Base-by-base conservation (phyloP, 2,797 vertebrate species). In the Phataginus tricuspis region DNA sequence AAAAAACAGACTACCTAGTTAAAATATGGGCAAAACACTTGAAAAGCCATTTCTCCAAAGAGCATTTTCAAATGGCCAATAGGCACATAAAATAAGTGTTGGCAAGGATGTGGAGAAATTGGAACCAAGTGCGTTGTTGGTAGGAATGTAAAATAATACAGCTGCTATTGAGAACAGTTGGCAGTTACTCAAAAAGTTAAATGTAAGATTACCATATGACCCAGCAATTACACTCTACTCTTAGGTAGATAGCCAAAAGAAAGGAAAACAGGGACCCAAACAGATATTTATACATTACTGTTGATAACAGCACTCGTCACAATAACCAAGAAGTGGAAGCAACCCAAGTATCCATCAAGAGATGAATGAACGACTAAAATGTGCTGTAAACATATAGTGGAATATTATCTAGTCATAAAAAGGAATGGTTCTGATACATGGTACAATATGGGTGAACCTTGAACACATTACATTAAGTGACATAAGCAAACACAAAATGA, bases 171-270 rank as follows among this genome's bases (percentile, higher is more conserved):
- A 83, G 79, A 86, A 37, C n/a, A 42, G 55, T 66, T 84, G 15
- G 27, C 68, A 71, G 18, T 59, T 92, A n/a, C 68, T 96, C 74
- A 85, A 18, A 77, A 94, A 83, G n/a, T 72, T 92, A 94, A 75
- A 63, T 84, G 45, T 14, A 21, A 27, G 79, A 71, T 89, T 92
- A 92, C 23, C 39, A 39, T 66, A 49, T 61, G 25, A 90, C 39
- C 61, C 13, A 82, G 18, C 10, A 86, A 1, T 71, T 78, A 34
- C 29, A 53, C 51, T 63, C 25, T 57, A 49, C 57, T 96, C 25
- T 19, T 78, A 49, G 15, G 37, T 31, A 71, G 61, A 51, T 90
- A 74, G 5, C 14, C 80, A 82, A 63, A 77, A 66, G n/a, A 85
- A 80, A 2, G 86, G 29, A 92, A 96, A 71, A 61, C 49, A 18